Evolutionary conservation across 2,888 invertebrate species (phyloP).

Genomic region (Timema podura): DNA sequence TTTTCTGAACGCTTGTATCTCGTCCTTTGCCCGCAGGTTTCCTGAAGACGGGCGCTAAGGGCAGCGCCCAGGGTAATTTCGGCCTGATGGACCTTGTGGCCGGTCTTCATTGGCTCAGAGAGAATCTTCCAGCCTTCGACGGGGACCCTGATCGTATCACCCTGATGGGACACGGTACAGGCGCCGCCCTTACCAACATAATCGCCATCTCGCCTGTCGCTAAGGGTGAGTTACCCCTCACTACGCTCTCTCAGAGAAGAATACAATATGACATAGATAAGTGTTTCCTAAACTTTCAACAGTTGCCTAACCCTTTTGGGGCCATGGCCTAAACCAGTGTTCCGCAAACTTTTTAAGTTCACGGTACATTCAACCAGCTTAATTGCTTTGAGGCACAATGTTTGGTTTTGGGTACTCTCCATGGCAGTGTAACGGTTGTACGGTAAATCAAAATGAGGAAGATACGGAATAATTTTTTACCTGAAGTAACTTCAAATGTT

Average conservation of each 20-base stretch:
- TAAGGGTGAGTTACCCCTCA: constrained; percentile 61
- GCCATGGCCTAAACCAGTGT: too few relatives aligned
- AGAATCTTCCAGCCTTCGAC: constrained; percentile 91
- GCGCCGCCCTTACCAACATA: constrained; percentile 94
- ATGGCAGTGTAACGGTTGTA: neutral
- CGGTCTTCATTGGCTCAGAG: constrained; percentile 93
- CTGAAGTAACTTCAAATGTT: too few relatives aligned
- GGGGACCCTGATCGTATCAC: constrained; percentile 92
- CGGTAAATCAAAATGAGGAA: too few relatives aligned
- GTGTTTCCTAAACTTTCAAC: too few relatives aligned
- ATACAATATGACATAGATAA: too few relatives aligned
- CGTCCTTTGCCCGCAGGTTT: constrained; percentile 72
- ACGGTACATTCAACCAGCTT: too few relatives aligned
- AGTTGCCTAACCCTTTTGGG: too few relatives aligned
- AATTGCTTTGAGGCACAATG: neutral
- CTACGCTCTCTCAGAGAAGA: too few relatives aligned
- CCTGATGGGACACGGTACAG: constrained; percentile 93
- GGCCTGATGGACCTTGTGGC: constrained; percentile 91
- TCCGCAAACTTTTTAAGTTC: too few relatives aligned
- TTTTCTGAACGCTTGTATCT: too few relatives aligned
- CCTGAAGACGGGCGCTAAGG: constrained; percentile 84
- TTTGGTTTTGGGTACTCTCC: too few relatives aligned
- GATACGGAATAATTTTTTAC: too few relatives aligned
- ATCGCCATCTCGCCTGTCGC: constrained; percentile 93
- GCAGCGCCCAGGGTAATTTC: constrained; percentile 86